These are phyloP conservation scores for Cyanoderma ruficeps DNA, from an alignment of 2,113 vertebrate species.

Conservation along the genomic window DNA sequence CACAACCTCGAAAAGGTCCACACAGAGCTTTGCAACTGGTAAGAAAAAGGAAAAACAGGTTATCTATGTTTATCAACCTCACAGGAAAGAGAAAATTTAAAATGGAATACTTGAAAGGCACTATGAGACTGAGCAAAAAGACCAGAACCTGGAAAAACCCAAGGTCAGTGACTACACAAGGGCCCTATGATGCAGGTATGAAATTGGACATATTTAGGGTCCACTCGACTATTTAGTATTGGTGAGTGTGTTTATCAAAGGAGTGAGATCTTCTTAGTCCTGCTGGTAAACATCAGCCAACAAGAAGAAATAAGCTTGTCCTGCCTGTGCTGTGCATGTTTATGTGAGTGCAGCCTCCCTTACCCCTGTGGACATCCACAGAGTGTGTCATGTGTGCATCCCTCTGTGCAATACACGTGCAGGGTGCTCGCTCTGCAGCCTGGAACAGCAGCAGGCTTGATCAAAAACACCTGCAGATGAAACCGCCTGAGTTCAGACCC, in stretches of 20 bases:
- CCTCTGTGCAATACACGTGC: rapidly evolving
- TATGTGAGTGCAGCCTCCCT: background rate
- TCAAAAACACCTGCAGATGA: background rate
- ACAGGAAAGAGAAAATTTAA: background rate
- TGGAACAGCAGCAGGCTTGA: background rate
- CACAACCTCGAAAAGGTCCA: background rate
- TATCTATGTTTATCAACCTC: background rate
- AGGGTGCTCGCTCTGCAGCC: background rate
- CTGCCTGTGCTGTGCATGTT: background rate
- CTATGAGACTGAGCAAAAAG: background rate
- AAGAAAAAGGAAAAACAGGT: background rate
- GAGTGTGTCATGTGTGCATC: rapidly evolving
- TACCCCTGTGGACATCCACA: background rate
- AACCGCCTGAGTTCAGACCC: background rate
- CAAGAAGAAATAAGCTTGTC: background rate
- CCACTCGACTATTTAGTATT: background rate
- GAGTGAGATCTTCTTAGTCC: background rate
- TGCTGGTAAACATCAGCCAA: background rate
- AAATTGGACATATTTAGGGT: background rate
- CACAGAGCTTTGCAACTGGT: background rate
- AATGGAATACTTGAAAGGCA: background rate
- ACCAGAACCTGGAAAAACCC: background rate
- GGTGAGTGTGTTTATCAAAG: background rate
- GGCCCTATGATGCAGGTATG: background rate
- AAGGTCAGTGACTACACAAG: background rate